Evolutionary conservation across 2,797 vertebrate genomes (phyloP), one percentile per base, ranked within the genome.

Genomic region (Loris lydekkerianus): DNA sequence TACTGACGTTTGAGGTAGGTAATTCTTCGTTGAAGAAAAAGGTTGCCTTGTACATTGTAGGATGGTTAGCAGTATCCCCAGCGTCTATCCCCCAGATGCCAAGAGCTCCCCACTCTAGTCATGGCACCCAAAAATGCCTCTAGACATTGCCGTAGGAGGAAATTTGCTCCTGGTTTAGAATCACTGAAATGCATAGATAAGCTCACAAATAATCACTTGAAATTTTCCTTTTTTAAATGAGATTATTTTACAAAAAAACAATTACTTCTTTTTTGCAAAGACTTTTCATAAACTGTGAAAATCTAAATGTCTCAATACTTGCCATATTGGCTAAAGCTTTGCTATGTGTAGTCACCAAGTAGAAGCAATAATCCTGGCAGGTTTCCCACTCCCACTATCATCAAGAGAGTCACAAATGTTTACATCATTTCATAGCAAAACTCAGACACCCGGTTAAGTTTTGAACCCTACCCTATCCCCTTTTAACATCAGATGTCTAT

Each of bases 291-390:
- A 94, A 60, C 49, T 78, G 13, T 72, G 88, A 92, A 88, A 88
- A 29, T 46, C 46, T 31, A 84, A 84, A 53, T 82, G 96, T 97
- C 67, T 87, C 92, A 91, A 78, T 82, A 92, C 31, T 91, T 95
- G 43, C 1, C 1, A 40, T n/a, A 53, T 14, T 65, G 49, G 91
- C 53, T n/a, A 56, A 96, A 86, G 23, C 17, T 58, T 96, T 70
- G 60, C 61, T 93, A 65, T 37, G 46, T 86, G 80, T 95, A 95
- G 4, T 49, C 9, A 43, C 77, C 75, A 85, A 91, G 49, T 43
- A 70, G 17, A 93, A 56, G 67, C 58, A 93, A 73, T 76, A 77
- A 60, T 84, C 14, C 58, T 92, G 72, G 83, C 43, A 86, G 15
- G 20, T 43, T 88, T 92, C 77, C 84, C 69, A 70, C 20, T 93